These are phyloP conservation scores for Nymphalis urticae DNA, from an alignment of 2,888 invertebrate species.

Conservation along the genomic window DNA sequence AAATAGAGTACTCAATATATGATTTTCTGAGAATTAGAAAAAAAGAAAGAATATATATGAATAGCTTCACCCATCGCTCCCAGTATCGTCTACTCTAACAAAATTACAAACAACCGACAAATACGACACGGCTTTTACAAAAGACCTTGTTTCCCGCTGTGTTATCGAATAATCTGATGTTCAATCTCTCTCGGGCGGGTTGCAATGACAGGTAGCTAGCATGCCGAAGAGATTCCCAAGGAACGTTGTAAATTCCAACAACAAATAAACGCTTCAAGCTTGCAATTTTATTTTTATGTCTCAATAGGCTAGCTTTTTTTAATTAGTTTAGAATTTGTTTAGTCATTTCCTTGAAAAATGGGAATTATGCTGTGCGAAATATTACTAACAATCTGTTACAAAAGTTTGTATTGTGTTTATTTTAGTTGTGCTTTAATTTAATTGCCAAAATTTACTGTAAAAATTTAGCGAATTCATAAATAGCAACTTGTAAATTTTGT, in stretches of 20 bases:
- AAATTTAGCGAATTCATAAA: too few relatives aligned
- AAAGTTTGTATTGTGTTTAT: too few relatives aligned
- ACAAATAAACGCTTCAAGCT: conserved; percentile 55
- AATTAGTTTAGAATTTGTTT: conserved; percentile 16
- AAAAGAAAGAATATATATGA: not conserved
- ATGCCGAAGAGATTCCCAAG: conserved; percentile 54
- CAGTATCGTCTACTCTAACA: conserved; percentile 38
- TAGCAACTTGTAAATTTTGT: too few relatives aligned
- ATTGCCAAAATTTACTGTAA: too few relatives aligned
- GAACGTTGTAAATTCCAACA: conserved; percentile 54
- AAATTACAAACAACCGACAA: conserved; percentile 41
- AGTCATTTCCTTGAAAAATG: conserved; percentile 13
- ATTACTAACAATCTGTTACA: too few relatives aligned
- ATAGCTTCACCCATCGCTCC: not conserved
- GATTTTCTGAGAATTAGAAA: not conserved
- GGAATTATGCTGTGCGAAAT: not conserved
- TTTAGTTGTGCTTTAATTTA: too few relatives aligned
- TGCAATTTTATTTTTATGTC: conserved; percentile 42
- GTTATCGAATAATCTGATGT: conserved; percentile 45
- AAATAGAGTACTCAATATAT: not conserved
- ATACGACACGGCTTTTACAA: conserved; percentile 41
- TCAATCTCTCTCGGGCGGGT: conserved; percentile 48
- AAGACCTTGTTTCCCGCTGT: conserved; percentile 40
- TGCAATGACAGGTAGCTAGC: conserved; percentile 51
- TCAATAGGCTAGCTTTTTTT: conserved; percentile 38